Evolutionary conservation across 2,888 invertebrate genomes (phyloP).

Genomic region (Pterostichus niger): DNA sequence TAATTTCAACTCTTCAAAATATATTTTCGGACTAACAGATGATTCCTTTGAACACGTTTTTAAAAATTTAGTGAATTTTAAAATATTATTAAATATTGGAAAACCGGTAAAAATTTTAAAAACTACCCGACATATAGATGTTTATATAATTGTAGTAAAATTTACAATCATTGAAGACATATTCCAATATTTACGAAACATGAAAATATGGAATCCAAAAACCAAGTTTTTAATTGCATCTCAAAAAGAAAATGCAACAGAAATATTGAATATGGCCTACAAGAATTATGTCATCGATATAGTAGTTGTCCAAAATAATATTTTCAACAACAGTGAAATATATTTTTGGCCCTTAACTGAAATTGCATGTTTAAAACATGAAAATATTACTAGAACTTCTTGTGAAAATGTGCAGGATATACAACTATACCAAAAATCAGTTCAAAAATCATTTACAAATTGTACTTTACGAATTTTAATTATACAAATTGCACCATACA

Average conservation of each 20-base stretch:
- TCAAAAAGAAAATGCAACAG: slow-evolving; percentile 28
- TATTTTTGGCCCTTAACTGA: background rate
- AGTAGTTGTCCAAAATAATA: slow-evolving; percentile 3
- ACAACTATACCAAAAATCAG: background rate
- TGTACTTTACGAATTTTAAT: slow-evolving; percentile 38
- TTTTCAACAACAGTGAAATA: slow-evolving; percentile 8
- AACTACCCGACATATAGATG: slow-evolving; percentile 7
- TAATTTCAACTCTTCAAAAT: slow-evolving; percentile 12
- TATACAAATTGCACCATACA: slow-evolving; percentile 47
- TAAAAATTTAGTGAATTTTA: slow-evolving; percentile 7
- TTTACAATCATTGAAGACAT: background rate
- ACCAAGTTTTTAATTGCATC: slow-evolving; percentile 47
- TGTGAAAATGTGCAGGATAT: background rate
- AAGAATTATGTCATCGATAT: slow-evolving; percentile 37
- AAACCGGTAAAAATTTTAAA: background rate
- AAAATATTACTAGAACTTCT: background rate
- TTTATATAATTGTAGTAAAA: slow-evolving; percentile 41
- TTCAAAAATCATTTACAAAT: background rate
- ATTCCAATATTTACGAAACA: slow-evolving; percentile 15
- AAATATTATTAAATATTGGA: background rate
- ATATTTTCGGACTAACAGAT: background rate
- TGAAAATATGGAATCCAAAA: slow-evolving; percentile 41
- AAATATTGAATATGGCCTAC: slow-evolving; percentile 37
- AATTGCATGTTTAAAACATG: background rate
- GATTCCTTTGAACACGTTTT: background rate